Evolutionary conservation across 2,888 invertebrate species (phyloP).

Genomic region (Diaprepes abbreviatus): DNA sequence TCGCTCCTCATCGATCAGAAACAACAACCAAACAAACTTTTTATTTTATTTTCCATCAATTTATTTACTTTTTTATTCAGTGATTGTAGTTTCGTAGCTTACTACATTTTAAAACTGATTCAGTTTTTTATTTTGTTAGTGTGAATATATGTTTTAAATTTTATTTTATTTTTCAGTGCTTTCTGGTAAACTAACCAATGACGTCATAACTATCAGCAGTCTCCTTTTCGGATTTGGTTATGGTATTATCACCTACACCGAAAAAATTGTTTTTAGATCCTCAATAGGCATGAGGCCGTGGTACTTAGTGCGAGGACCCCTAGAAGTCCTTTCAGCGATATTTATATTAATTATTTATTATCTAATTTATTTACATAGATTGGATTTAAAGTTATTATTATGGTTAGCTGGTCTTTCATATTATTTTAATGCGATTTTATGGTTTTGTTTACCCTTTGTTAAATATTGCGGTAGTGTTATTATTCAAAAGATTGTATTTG

Average conservation of each 20-base stretch:
- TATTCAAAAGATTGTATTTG: slow-evolving; percentile 32
- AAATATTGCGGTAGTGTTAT: slow-evolving; percentile 45
- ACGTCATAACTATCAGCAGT: slow-evolving; percentile 69
- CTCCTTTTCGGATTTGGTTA: slow-evolving; percentile 70
- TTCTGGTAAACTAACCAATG: slow-evolving; percentile 62
- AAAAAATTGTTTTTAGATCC: slow-evolving; percentile 68
- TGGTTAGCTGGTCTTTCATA: slow-evolving; percentile 49
- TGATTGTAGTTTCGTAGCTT: no score
- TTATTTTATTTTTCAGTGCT: slow-evolving; percentile 53
- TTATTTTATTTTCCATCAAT: no score
- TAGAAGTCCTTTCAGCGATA: slow-evolving; percentile 68
- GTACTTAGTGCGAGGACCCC: slow-evolving; percentile 69
- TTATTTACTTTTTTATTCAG: no score
- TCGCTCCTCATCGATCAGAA: no score
- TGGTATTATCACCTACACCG: slow-evolving; percentile 69
- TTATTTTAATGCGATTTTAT: slow-evolving; percentile 51
- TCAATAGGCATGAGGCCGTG: slow-evolving; percentile 70
- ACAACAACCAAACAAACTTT: no score
- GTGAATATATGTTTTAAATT: no score
- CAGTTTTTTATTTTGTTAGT: no score
- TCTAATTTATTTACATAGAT: slow-evolving; percentile 51
- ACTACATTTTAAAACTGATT: no score
- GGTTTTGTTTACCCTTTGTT: slow-evolving; percentile 51
- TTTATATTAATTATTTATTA: slow-evolving; percentile 64
- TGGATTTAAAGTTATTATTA: slow-evolving; percentile 52